Base-by-base conservation (phyloP, 2,113 vertebrate genomes). In the Notechis scutatus region DNA sequence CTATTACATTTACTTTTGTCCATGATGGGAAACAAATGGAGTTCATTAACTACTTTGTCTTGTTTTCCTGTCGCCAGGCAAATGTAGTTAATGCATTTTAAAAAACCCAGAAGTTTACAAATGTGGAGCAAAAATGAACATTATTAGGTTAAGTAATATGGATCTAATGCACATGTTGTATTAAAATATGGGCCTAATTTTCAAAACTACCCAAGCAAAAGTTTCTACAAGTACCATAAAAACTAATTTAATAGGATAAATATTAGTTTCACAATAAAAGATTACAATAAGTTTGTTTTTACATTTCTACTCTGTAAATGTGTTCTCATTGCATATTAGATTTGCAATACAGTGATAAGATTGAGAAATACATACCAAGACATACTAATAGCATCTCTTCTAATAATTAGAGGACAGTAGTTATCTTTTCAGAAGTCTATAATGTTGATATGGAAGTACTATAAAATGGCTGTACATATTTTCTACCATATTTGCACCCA, bases 81-180 rank as follows among this genome's bases (percentile, higher is more conserved):
- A 90, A 93, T 90, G 26, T 26, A 90, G 59, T 90, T 50, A 85
- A 50, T 85, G 26, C 24, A 50, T 21, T 85, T 0, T 24, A 24
- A 90, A 90, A 90, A 24, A 5, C 1, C 34, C 74, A 81, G 14
- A 85, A 85, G 14, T 59, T 85, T 90, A 34, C 20, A 57, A 57
- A 92, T 64, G 52, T 69, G 85, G n/a, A 69, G 45, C 85, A 92
- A 69, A 92, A 92, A 69, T 92, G 61, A 26, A 89, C 23, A 50
- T 24, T 85, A 92, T 92, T 42, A 57, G 26, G 56, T 89, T 34
- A 59, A 56, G 54, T 29, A 85, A 89, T 56, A 85, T n/a, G 81
- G 29, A 34, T 57, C 47, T 69, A 87, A 92, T 61, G 23, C 14
- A 57, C 54, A 88, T 24, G 55, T 39, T 59, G 50, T n/a, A 45